Conservation (phyloP, 2,888 invertebrate genomes). For the Phaonia tiefii region DNA sequence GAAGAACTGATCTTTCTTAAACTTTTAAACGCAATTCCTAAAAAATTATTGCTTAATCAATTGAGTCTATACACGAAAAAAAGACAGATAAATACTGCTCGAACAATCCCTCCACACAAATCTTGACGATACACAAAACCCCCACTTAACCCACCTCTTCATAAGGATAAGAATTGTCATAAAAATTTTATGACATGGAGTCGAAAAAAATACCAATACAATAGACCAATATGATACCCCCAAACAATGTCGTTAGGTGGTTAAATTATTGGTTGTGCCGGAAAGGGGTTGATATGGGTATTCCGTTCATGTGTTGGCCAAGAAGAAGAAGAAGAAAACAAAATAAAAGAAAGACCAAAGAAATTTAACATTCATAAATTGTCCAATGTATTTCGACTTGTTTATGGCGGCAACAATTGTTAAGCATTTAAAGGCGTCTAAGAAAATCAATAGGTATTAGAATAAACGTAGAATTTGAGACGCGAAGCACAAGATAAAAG, state of each 20-base stretch:
- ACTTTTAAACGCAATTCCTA: too few relatives aligned
- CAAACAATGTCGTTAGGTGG: not conserved
- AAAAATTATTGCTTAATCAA: too few relatives aligned
- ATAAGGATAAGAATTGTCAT: not conserved
- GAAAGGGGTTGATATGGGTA: not conserved
- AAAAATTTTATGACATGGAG: not conserved
- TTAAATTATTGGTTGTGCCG: not conserved
- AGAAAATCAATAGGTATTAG: conserved; percentile 57
- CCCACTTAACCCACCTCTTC: not conserved
- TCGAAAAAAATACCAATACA: conserved; percentile 17
- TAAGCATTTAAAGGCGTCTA: not conserved
- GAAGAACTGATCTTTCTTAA: too few relatives aligned
- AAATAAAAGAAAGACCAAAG: conserved; percentile 17
- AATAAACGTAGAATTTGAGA: conserved; percentile 1
- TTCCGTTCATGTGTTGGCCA: conserved; percentile 10
- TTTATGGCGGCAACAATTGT: not conserved
- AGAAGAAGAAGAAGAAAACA: too few relatives aligned
- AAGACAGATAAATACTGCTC: too few relatives aligned
- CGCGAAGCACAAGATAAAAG: too few relatives aligned
- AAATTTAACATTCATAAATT: conserved; percentile 22
- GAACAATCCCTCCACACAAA: too few relatives aligned
- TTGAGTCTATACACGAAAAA: too few relatives aligned
- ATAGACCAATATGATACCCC: conserved; percentile 5
- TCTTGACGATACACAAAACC: not conserved
- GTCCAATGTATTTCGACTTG: not conserved